Evolutionary conservation across 2,797 vertebrate species (phyloP).

Genomic region (Lithobates sylvaticus): DNA sequence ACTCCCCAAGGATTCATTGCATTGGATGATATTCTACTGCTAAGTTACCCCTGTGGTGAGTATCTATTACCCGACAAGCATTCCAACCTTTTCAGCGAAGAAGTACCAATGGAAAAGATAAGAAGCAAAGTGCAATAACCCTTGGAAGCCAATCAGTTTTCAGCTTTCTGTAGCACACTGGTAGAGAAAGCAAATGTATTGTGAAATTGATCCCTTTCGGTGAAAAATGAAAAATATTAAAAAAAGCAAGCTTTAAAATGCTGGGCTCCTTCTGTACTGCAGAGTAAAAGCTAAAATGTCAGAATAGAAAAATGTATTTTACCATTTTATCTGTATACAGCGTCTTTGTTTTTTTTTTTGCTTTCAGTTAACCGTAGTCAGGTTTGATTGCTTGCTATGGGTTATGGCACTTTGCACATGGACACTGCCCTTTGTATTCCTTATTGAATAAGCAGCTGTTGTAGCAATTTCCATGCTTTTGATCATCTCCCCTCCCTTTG

Average conservation of each 20-base stretch:
- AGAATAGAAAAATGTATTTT: not conserved
- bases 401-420: not conserved
- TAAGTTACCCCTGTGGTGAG: slow-evolving; percentile 98
- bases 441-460: not conserved
- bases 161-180: no score
- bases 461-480: not conserved
- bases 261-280: not conserved
- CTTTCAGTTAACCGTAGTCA: no score
- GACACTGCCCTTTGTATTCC: not conserved
- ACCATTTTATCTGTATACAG: no score
- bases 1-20: slow-evolving; percentile 92
- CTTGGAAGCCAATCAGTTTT: no score
- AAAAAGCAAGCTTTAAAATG: not conserved
- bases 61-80: slow-evolving; percentile 59
- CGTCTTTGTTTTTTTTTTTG: no score
- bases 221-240: no score
- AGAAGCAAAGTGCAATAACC: no score
- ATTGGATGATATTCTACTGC: slow-evolving; percentile 92
- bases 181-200: no score
- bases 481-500: slow-evolving; percentile 27
- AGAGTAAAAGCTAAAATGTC: not conserved
- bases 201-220: no score
- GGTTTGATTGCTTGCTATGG: not conserved
- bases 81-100: not conserved
- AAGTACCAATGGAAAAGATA: no score